These are phyloP conservation scores for Trididemnum miniatum DNA, from an alignment of 23 tunicate genomes.

Conservation along the genomic window DNA sequence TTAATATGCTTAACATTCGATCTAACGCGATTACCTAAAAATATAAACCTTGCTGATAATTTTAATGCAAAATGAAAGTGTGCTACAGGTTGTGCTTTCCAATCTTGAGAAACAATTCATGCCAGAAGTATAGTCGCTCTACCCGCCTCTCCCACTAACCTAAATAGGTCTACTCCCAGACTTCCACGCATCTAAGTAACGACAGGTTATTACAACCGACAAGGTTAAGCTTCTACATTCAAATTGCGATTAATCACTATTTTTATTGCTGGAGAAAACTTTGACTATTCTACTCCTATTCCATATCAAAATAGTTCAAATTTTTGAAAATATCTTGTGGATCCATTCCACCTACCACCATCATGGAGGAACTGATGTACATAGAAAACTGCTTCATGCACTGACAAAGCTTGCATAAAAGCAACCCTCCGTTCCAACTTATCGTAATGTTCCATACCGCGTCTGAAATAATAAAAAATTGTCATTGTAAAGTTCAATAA, in stretches of 20 bases:
- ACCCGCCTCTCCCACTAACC: no score
- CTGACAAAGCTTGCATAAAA: constrained; percentile 62
- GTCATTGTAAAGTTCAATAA: background rate
- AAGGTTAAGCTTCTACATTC: no score
- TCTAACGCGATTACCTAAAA: constrained; percentile 72
- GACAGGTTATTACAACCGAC: no score
- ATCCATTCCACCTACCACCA: constrained; percentile 65
- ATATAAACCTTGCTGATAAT: background rate
- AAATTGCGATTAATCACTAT: no score
- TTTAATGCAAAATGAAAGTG: background rate
- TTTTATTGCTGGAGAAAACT: no score
- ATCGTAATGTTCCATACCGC: constrained; percentile 78
- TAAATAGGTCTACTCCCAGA: no score
- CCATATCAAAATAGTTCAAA: no score
- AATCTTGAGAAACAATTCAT: no score
- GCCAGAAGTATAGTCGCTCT: no score
- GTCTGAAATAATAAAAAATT: constrained; percentile 35
- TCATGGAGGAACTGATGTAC: constrained; percentile 85
- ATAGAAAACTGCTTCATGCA: constrained; percentile 81
- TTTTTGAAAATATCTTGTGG: background rate
- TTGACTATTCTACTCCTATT: no score
- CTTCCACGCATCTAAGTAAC: no score
- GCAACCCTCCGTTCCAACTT: constrained; percentile 65
- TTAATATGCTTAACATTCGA: constrained; percentile 54
- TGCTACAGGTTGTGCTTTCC: no score